Evolutionary conservation across 1,140 invertebrate genomes (phyloP), one percentile per base, ranked within the genome.

Genomic region (Tyrophagus putrescentiae): DNA sequence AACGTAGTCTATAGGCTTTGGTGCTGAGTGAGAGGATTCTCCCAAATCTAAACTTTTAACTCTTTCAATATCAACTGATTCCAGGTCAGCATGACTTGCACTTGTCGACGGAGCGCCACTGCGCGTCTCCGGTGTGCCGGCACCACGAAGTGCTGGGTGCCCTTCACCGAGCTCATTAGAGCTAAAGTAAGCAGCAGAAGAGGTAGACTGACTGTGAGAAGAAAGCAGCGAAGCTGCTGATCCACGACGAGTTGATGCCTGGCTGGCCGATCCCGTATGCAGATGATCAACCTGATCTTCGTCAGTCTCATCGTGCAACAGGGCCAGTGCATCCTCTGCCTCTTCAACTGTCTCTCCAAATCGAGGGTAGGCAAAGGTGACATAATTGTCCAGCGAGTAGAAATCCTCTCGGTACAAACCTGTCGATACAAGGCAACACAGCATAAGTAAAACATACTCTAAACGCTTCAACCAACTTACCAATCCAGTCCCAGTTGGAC

Each of bases 301-400:
- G 23, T 52, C 48, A n/a, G 13, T 16, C 3, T 52, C 48, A 3
- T n/a, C 31, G 4, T 27, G 13, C n/a, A 54, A 25, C 52, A 54
- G n/a, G 1, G 27, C 11, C 2, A 54, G 27, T 27, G 52, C 52
- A 33, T 54, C 52, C 9, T 13, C 27, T 31, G 52, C 52, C 21
- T 54, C 13, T 33, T 54, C 52, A 27, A 54, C 9, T 32, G 52
- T 27, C 21, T 54, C 25, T 1, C 52, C 52, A 16, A 54, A 54
- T n/a, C 28, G 13, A 34, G 56, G 33, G 32, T 58, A 58, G 31
- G 39, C 11, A 58, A 3, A 58, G 3, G 34, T 50, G 1, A 58
- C 3, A n/a, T 57, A 58, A 18, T 58, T 25, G 25, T 58, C 56
- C 25, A 58, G 45, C 2, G 33, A 39, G 3, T 11, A 11, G 28